phyloP scores from a whole-genome alignment of 2,797 vertebrate genomes.

The Rhynchonycteris naso region DNA sequence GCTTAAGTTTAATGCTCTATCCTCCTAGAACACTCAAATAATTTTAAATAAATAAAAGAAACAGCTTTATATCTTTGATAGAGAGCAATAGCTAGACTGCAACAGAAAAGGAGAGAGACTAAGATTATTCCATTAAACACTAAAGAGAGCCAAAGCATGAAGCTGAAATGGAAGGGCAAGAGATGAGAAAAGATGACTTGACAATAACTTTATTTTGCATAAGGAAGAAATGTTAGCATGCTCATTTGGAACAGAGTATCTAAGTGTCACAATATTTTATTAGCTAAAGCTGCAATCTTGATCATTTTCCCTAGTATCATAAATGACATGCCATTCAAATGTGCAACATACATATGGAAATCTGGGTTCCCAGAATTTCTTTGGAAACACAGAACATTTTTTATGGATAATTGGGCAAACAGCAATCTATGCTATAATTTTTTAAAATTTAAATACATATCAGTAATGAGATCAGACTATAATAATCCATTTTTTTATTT shows the following conservation, averaged over 20 bases:
- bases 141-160: neutral
- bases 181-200: neutral
- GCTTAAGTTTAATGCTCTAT: neutral
- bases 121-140: neutral
- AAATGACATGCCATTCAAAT: neutral
- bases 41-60: slow-evolving; percentile 21
- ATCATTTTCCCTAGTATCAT: neutral
- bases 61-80: neutral
- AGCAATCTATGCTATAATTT: neutral
- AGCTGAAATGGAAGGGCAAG: neutral
- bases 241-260: neutral
- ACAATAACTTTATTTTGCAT: neutral
- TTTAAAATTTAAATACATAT: neutral
- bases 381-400: slow-evolving; percentile 21
- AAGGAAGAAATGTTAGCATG: neutral
- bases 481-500: neutral
- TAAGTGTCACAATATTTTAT: neutral
- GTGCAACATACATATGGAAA: neutral
- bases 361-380: neutral
- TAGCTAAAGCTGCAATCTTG: neutral
- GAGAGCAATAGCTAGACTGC: neutral
- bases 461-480: neutral
- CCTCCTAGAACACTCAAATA: neutral
- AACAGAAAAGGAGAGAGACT: neutral
- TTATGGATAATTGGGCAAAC: neutral